Evolutionary conservation across 2,113 vertebrate genomes (phyloP), one percentile per base, ranked within the genome.

Genomic region (Merops nubicus): DNA sequence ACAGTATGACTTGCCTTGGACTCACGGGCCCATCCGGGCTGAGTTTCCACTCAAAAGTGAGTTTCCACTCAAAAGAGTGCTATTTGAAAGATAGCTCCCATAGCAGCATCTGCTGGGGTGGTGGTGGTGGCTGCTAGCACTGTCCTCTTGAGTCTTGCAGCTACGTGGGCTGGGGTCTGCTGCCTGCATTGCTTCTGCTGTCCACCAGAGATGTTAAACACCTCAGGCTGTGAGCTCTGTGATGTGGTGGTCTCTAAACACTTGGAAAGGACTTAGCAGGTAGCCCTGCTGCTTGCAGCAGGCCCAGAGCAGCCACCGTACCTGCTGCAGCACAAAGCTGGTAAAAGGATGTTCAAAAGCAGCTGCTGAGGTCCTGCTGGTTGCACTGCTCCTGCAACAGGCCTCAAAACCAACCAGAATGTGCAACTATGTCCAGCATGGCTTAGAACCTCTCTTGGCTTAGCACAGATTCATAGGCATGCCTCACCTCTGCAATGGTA

Each of bases 51-150:
- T 59, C 57, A n/a, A n/a, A n/a, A n/a, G n/a, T 84, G 45, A 48
- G 60, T 89, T 36, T 42, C 43, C 50, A 28, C 50, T 59, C 57
- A n/a, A n/a, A n/a, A n/a, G n/a, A n/a, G n/a, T n/a, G n/a, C n/a
- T n/a, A n/a, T n/a, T n/a, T n/a, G n/a, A n/a, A n/a, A n/a, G n/a
- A n/a, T n/a, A n/a, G n/a, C n/a, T n/a, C n/a, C n/a, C 50, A 36
- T 13, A 60, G 45, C 29, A 34, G 43, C 1, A 1, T 33, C 59
- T 84, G 73, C 19, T 0, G 1, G 38, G 28, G 17, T 40, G 78
- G 17, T 19, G 23, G 38, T 4, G 25, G n/a, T 1, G 1, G 50
- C 45, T 0, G 1, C 38, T 51, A 11, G 36, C 1, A 2, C 43
- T 82, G 63, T 34, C 28, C 15, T 28, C 28, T 20, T 2, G 3